Percentiles rank a stretch among this genome's conserved stretches.
phyloP scores from a whole-genome alignment of 2,888 invertebrate species.

The Baccha elongata region DNA sequence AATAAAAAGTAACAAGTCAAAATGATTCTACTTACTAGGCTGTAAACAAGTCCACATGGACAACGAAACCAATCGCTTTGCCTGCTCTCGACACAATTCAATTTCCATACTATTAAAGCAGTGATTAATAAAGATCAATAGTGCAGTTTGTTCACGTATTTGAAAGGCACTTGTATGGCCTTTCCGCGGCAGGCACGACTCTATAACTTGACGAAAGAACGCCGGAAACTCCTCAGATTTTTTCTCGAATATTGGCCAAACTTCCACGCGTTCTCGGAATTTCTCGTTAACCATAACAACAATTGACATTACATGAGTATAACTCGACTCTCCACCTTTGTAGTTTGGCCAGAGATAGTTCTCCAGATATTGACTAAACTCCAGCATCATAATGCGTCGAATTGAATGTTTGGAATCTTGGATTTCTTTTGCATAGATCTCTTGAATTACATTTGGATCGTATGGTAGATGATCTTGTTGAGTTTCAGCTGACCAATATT shows the following conservation, averaged over 20 bases:
- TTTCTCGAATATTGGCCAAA: slow-evolving; percentile 96
- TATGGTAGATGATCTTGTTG: slow-evolving; percentile 88
- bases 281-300: slow-evolving; percentile 99
- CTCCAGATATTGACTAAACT: slow-evolving; percentile 98
- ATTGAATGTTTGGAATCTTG: slow-evolving; percentile 91
- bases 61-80: slow-evolving; percentile 94
- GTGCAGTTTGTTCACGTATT: slow-evolving; percentile 91
- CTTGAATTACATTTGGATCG: slow-evolving; percentile 91
- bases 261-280: slow-evolving; percentile 96
- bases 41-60: slow-evolving; percentile 97
- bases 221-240: slow-evolving; percentile 89
- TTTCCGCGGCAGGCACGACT: slow-evolving; percentile 85
- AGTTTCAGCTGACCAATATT: slow-evolving; percentile 96
- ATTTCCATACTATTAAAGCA: slow-evolving; percentile 99
- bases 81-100: slow-evolving; percentile 94
- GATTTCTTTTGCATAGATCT: slow-evolving; percentile 94
- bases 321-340: slow-evolving; percentile 87
- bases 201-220: slow-evolving; percentile 92
- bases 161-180: slow-evolving; percentile 76
- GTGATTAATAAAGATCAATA: slow-evolving; percentile 96
- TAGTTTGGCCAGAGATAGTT: slow-evolving; percentile 99
- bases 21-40: slow-evolving; percentile 84
- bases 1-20: slow-evolving; percentile 18
- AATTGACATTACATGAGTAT: slow-evolving; percentile 97
- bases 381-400: slow-evolving; percentile 96